Base-by-base conservation (phyloP, 2,797 vertebrate species). In the Petrocephalus sullivani region DNA sequence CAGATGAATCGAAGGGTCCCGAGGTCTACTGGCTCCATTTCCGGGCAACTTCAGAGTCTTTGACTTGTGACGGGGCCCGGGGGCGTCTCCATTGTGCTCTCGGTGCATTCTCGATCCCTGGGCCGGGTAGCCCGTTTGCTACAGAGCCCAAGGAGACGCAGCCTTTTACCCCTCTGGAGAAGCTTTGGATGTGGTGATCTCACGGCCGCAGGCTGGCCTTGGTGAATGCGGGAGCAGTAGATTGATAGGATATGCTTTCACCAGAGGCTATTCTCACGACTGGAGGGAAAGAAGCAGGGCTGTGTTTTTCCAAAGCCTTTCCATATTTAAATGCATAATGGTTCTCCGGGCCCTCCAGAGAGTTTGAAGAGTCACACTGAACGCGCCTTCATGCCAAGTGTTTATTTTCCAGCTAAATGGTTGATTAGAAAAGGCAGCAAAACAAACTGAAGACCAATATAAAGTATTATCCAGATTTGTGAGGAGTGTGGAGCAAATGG, bases 401-500 rank as follows among this genome's bases (percentile, higher is more conserved):
- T 87, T 87, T 58, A 86, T 86, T 64, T 46, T 64, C 19, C 60
- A 46, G 85, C 57, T 58, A 86, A 86, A 57, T 86, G 58, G 54
- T 51, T 87, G 85, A 87, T 49, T 49, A 60, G 58, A 37, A 61
- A 86, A 86, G 37, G 57, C 54, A 49, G 46, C 58, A 64, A 64
- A 87, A 46, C 84, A 85, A 57, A 58, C 84, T 53, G 28, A 85
- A 85, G n/a, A 85, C 54, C 84, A 33, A 23, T 57, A 54, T 58
- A 58, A 57, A 85, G 84, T 56, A 58, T 37, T 57, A 53, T 85
- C 54, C 54, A 53, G 84, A 23, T 56, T 58, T 85, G 23, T 58
- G 21, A 58, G 21, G 28, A 85, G 23, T 57, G 53, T 33, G 46
- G 28, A 85, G 23, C 53, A 41, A 21, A 85, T 57, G 12, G 10